Evolutionary conservation across 2,888 invertebrate genomes (phyloP).

Genomic region (Drosophila limbata): DNA sequence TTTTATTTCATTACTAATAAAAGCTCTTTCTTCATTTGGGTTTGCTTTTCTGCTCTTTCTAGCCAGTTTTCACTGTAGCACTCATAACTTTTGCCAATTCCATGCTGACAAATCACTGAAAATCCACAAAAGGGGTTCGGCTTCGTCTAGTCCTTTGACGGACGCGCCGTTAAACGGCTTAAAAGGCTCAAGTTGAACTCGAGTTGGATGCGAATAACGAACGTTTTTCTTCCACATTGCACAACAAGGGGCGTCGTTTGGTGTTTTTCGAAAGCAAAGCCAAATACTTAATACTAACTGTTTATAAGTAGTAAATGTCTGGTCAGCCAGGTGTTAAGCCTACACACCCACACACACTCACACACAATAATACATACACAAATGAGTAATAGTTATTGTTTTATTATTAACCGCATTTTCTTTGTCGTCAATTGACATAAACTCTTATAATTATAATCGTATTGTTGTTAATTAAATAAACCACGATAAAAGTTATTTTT

Average conservation of each 20-base stretch:
- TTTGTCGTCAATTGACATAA: conserved; percentile 32
- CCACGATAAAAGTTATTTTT: neutral
- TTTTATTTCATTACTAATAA: neutral
- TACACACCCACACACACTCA: conserved; percentile 7
- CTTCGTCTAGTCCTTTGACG: conserved; percentile 33
- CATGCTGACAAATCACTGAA: conserved; percentile 21
- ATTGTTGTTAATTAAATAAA: conserved; percentile 51
- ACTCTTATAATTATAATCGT: conserved; percentile 17
- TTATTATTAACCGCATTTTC: conserved; percentile 12
- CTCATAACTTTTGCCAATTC: conserved; percentile 14
- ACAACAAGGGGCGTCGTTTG: conserved; percentile 31
- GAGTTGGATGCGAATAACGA: conserved; percentile 30
- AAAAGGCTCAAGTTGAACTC: conserved; percentile 67
- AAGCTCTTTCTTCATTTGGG: neutral
- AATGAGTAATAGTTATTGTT: conserved; percentile 13
- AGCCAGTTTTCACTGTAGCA: conserved; percentile 51
- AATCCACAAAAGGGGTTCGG: conserved; percentile 32
- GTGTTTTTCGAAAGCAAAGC: neutral
- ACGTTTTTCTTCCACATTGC: conserved; percentile 57
- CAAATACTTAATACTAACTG: conserved; percentile 10
- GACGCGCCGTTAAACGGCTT: conserved; percentile 59
- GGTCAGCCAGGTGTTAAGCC: conserved; percentile 54
- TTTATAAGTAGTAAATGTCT: conserved; percentile 41
- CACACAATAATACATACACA: conserved; percentile 15
- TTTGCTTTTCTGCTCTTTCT: neutral